A percentile compares a stretch with the other conserved stretches of the same genome.
These are phyloP conservation scores for Etia nguti DNA, from an alignment of 2,113 vertebrate species.

Conservation along the genomic window DNA sequence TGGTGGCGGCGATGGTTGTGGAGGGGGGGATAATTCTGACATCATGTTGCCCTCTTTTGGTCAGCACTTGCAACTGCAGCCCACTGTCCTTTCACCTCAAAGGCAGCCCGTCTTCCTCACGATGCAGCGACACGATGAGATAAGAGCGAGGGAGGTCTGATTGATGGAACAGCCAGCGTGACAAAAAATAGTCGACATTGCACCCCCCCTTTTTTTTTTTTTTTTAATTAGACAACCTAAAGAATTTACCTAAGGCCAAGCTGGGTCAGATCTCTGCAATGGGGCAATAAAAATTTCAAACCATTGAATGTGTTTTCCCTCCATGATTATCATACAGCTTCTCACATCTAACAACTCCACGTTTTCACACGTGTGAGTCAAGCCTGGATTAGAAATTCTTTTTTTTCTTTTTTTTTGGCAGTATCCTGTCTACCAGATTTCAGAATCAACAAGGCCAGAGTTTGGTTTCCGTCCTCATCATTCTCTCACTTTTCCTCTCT, in stretches of 20 bases:
- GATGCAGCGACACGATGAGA: background rate
- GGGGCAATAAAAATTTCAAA: background rate
- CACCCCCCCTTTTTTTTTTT: background rate
- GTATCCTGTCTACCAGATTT: background rate
- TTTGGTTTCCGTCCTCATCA: background rate
- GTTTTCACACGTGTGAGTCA: background rate
- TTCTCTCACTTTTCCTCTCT: background rate
- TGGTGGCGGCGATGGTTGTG: background rate
- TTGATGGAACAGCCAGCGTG: background rate
- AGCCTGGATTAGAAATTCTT: background rate
- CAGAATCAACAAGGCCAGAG: background rate
- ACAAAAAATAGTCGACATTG: background rate
- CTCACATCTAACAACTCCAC: background rate
- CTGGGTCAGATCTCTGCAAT: background rate
- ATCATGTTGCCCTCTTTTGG: slow-evolving; percentile 84
- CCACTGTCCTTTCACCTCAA: slow-evolving; percentile 4
- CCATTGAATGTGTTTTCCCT: background rate
- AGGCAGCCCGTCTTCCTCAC: background rate
- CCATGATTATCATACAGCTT: background rate
- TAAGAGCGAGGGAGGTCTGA: background rate
- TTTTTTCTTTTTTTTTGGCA: background rate
- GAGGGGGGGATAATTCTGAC: slow-evolving; percentile 62
- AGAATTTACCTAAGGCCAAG: background rate
- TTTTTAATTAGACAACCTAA: background rate
- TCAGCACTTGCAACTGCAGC: slow-evolving; percentile 62